Evolutionary conservation across 2,888 invertebrate genomes (phyloP).

Genomic region (Sthenelais limicola): DNA sequence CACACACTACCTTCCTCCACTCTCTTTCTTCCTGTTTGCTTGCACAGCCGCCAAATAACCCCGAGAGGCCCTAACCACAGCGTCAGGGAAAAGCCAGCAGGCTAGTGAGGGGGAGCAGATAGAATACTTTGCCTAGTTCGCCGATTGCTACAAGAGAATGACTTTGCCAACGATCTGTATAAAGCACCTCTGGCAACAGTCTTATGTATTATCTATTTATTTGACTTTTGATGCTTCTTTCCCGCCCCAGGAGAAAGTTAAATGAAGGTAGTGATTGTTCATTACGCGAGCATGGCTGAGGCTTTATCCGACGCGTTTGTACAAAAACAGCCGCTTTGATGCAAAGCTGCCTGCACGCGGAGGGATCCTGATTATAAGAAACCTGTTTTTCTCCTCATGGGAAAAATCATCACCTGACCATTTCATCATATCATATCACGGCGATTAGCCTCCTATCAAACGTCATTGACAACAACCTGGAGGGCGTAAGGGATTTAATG

Average conservation of each 20-base stretch:
- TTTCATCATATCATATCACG: slow-evolving; percentile 38
- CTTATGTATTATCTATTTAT: slow-evolving; percentile 35
- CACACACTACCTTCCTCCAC: too few species aligned
- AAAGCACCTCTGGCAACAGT: slow-evolving; percentile 26
- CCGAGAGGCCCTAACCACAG: too few species aligned
- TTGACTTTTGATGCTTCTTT: slow-evolving; percentile 32
- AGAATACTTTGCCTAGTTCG: not conserved
- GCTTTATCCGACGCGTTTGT: not conserved
- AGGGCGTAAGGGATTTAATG: slow-evolving; percentile 13
- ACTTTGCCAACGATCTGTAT: too few species aligned
- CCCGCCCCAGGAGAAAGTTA: slow-evolving; percentile 3
- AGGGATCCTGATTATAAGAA: slow-evolving; percentile 34
- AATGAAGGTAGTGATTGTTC: slow-evolving; percentile 31
- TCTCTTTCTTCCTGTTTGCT: too few species aligned
- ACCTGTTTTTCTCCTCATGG: not conserved
- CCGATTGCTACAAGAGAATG: too few species aligned
- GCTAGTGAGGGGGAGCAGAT: not conserved
- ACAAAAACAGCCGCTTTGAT: slow-evolving; percentile 38
- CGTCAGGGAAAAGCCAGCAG: not conserved
- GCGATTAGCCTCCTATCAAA: slow-evolving; percentile 28
- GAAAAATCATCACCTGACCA: slow-evolving; percentile 22
- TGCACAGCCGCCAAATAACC: too few species aligned
- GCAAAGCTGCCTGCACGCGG: slow-evolving; percentile 17
- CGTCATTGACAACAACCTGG: not conserved
- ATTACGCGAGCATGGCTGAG: slow-evolving; percentile 15